A percentile compares a stretch with the other conserved stretches of the same genome.
Evolutionary conservation across 1,140 invertebrate genomes (phyloP).

Genomic region (Phortica variegata): DNA sequence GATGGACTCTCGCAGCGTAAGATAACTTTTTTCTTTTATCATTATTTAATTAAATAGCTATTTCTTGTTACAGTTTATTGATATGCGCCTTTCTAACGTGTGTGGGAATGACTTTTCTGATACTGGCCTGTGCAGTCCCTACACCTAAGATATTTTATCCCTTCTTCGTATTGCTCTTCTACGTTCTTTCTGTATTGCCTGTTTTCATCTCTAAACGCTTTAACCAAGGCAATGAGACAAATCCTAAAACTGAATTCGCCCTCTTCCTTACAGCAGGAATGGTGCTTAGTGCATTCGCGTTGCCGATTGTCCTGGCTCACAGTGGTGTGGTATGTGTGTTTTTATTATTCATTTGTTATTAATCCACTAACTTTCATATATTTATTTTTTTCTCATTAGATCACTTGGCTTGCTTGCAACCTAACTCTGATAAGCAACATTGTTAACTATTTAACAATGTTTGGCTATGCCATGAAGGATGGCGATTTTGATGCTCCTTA

Average conservation of each 20-base stretch:
- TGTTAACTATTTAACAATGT: slow-evolving; percentile 87
- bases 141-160: slow-evolving; percentile 87
- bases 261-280: slow-evolving; percentile 95
- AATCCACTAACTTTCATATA: no score
- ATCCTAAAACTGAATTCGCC: slow-evolving; percentile 81
- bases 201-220: slow-evolving; percentile 82
- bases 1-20: no score
- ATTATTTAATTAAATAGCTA: slow-evolving; percentile 3
- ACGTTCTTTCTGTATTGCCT: slow-evolving; percentile 88
- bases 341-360: neutral
- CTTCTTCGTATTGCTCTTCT: slow-evolving; percentile 95
- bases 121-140: slow-evolving; percentile 92
- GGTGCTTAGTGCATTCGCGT: slow-evolving; percentile 88
- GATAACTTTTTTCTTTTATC: no score
- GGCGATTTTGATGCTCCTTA: slow-evolving; percentile 40
- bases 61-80: slow-evolving; percentile 69
- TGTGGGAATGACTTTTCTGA: slow-evolving; percentile 94
- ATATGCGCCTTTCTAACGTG: slow-evolving; percentile 91
- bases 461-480: slow-evolving; percentile 77
- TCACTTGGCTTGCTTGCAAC: slow-evolving; percentile 73
- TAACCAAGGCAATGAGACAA: slow-evolving; percentile 64
- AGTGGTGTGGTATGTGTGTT: slow-evolving; percentile 58
- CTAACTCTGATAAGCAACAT: slow-evolving; percentile 86
- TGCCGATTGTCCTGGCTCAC: slow-evolving; percentile 90
- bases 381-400: slow-evolving; percentile 21